A percentile compares a stretch with the other conserved stretches of the same genome.
These are phyloP conservation scores for Lottia gigantea DNA, from an alignment of 2,888 invertebrate species.

Conservation along the genomic window DNA sequence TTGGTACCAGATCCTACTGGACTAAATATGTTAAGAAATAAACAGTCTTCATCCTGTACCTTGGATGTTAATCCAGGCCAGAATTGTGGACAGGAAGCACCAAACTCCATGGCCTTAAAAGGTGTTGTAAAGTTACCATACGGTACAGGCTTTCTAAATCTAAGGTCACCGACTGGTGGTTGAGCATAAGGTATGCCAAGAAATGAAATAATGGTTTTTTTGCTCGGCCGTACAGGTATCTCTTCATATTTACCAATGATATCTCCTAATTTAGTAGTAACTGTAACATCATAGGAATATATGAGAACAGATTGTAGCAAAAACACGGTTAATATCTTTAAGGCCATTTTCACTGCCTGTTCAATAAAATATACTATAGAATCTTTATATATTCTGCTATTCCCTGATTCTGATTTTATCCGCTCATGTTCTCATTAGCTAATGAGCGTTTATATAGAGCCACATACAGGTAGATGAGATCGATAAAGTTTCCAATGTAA, in stretches of 20 bases:
- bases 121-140: not conserved
- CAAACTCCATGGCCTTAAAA: constrained; percentile 15
- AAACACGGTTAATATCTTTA: too few species aligned
- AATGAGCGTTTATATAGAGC: too few species aligned
- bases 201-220: constrained; percentile 9
- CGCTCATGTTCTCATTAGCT: too few species aligned
- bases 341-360: too few species aligned
- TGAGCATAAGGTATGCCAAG: constrained; percentile 27
- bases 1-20: constrained; percentile 25
- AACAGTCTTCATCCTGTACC: constrained; percentile 39
- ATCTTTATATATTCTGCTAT: too few species aligned
- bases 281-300: constrained; percentile 2
- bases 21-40: constrained; percentile 44
- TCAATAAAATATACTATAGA: too few species aligned
- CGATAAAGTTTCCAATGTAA: too few species aligned
- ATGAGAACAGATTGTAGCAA: too few species aligned
- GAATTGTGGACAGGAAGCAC: constrained; percentile 21
- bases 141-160: constrained; percentile 27
- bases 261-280: constrained; percentile 13
- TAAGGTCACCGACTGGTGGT: constrained; percentile 18
- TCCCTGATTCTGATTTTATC: too few species aligned
- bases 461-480: too few species aligned
- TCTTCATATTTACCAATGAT: constrained; percentile 8
- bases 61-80: not conserved
- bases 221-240: not conserved